Conservation (phyloP, 2,113 vertebrate genomes). For the Melanocharis versteri region DNA sequence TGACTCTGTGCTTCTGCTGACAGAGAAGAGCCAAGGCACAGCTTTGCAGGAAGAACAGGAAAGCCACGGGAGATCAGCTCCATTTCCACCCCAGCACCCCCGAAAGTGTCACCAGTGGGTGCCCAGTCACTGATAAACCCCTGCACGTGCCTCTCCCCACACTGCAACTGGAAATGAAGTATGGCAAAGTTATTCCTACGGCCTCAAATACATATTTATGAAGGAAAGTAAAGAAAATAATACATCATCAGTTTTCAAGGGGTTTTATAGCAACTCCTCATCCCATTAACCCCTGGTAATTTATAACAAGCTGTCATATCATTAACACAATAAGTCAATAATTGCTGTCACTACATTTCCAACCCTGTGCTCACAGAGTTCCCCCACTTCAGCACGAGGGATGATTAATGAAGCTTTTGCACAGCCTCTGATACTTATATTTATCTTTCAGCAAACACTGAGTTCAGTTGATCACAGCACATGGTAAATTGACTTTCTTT, state of each 20-base stretch:
- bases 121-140: fast-evolving
- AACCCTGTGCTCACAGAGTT: neutral
- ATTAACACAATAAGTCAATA: slow-evolving; percentile 62
- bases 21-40: neutral
- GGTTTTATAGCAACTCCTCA: slow-evolving; percentile 44
- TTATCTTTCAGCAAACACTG: neutral
- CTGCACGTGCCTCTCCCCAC: neutral
- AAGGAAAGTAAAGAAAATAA: slow-evolving; percentile 37
- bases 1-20: neutral
- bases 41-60: neutral
- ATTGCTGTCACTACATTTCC: slow-evolving; percentile 37
- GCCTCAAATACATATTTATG: slow-evolving; percentile 37
- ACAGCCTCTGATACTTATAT: neutral
- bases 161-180: neutral
- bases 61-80: neutral
- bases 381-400: neutral
- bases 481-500: neutral
- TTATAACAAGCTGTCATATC: slow-evolving; percentile 43
- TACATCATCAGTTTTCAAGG: slow-evolving; percentile 8
- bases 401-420: slow-evolving; percentile 15
- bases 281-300: slow-evolving; percentile 59
- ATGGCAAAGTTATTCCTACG: neutral
- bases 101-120: neutral
- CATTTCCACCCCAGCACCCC: neutral
- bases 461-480: neutral